Base-by-base conservation (phyloP, 2,888 invertebrate genomes). In the Xanthia icteritia region DNA sequence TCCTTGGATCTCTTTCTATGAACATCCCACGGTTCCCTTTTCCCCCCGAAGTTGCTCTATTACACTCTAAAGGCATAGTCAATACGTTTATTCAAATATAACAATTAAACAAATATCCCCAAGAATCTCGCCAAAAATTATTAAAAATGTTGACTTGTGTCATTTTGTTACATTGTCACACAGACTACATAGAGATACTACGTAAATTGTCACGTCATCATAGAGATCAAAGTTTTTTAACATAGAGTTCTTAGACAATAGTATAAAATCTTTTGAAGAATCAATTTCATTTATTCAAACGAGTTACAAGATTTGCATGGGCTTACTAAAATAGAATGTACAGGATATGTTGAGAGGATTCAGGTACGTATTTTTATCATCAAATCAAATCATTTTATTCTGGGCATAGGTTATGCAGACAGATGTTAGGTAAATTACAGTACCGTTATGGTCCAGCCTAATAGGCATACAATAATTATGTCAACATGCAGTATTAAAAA, bases 21-120 rank as follows among this genome's bases (percentile, higher is more conserved):
- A 94, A 95, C 92, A 91, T 94, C 0, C 94, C 95, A 23, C 82
- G 56, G 76, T 96, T 96, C 5, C 96, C 96, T 79, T 96, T 96
- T 0, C 96, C 96, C 39, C 96, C 96, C 0, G 93, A 91, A 17
- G 94, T 94, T 31, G 90, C 90, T 79, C 88, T 90, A 76, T 92
- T 90, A 81, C 94, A 95, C 82, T 94, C 92, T 66, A 93, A 90
- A 64, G 94, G 94, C 95, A 93, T 94, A 51, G 74, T 88, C 31
- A 56, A 13, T 66, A 51, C 6, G n/a, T 76, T 83, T 76, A 79
- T 56, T 61, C 9, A 73, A 63, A 63, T 45, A 67, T 17, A 58
- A 63, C 17, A 39, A 73, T 20, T 15, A 70, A 23, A 60, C 1
- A 65, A 56, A 77, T 39, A 72, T 67, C 9, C 23, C 2, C 9